Evolutionary conservation across 1,140 invertebrate genomes (phyloP).

Genomic region (Lepidurus couesii): DNA sequence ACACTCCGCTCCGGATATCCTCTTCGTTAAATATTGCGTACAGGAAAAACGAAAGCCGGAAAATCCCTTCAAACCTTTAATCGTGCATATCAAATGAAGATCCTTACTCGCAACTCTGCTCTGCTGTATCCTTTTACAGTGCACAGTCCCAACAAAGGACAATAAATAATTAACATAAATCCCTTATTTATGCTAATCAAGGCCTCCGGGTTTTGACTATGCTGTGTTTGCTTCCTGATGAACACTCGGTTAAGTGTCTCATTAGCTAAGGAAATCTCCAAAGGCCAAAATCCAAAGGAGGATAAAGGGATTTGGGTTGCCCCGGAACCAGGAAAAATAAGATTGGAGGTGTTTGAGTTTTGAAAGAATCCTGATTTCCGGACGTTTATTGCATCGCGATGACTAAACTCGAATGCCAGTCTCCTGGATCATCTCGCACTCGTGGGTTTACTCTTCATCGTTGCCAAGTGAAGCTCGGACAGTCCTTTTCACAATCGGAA

Average conservation of each 20-base stretch:
- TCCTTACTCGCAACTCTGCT: background rate
- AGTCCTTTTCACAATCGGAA: background rate
- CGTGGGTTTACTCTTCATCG: background rate
- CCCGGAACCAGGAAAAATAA: background rate
- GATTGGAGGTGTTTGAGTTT: background rate
- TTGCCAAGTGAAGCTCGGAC: background rate
- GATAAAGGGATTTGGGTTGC: background rate
- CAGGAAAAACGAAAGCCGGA: background rate
- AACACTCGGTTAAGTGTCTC: background rate
- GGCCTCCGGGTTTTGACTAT: background rate
- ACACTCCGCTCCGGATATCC: background rate
- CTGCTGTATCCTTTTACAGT: no score
- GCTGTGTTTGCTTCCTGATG: background rate
- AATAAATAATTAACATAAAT: background rate
- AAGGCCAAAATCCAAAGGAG: background rate
- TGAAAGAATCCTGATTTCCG: no score
- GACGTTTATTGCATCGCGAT: background rate
- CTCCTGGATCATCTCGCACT: background rate
- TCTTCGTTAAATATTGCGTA: background rate
- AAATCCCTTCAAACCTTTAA: background rate
- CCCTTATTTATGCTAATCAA: background rate
- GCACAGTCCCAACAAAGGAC: background rate
- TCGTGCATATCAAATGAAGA: constrained; percentile 19
- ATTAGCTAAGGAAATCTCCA: background rate
- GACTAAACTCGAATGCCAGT: background rate